Base-by-base conservation (phyloP, 2,888 invertebrate genomes). In the Melitaea athalia region DNA sequence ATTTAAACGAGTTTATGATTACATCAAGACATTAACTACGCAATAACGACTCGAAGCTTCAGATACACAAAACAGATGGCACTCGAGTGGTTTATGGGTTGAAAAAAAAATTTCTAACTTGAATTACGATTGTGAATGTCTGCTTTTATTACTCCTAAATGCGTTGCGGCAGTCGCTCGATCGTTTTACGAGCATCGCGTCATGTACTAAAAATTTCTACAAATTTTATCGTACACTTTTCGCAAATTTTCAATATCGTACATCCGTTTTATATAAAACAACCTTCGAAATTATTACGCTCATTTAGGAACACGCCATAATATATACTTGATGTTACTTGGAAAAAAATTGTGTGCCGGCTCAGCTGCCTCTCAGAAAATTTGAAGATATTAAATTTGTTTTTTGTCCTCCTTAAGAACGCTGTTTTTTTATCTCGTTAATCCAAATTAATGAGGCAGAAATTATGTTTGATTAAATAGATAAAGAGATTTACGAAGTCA, bases 151-250 rank as follows among this genome's bases (percentile, higher is more conserved):
- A 82, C 85, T 79, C 77, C 80, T 79, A 84, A 86, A 87, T 85
- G 85, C 86, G 86, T 84, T 81, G 84, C 79, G 84, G 85, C 85
- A 80, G 82, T 88, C 84, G 85, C 85, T 82, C 81, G 85, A 87
- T 88, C 83, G 85, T 79, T 89, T 89, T 88, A 89, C 80, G 80
- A 80, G 76, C 77, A 70, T 79, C 81, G 79, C 77, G 71, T 79
- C 81, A 79, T 81, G 81, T 81, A 81, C 68, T 69, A 79, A 81
- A 84, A 85, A 68, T 47, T 66, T 84, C 84, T 80, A 80, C 79
- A 60, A 65, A 59, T 55, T 65, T 64, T 68, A 61, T 49, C 65
- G 57, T 52, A 57, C 33, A 62, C 63, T 64, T 65, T 70, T 68
- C 57, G 67, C 65, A 65, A 73, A 72, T 71, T 72, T 74, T 83